Evolutionary conservation across 2,797 vertebrate genomes (phyloP), one percentile per base, ranked within the genome.

Genomic region (Centropyge bicolor): DNA sequence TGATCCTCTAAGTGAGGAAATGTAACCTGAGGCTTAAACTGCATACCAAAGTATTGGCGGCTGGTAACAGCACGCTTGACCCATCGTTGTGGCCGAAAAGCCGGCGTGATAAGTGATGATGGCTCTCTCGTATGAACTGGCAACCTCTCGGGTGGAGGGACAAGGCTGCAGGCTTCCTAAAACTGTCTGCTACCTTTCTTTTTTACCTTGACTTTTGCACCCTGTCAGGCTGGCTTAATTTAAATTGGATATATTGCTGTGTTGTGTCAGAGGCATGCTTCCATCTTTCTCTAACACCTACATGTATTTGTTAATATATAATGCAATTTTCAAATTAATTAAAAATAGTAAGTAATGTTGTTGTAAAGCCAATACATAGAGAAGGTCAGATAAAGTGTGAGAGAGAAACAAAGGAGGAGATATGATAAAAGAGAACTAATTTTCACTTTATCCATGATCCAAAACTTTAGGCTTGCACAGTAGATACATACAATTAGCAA

Each of bases 21-120:
- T 86, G 87, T 84, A 85, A 91, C 73, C 55, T 20, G 74, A 90
- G 69, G 74, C 71, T 80, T 69, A 60, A 76, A 70, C 41, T 22
- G 41, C 16, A 11, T 20, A 20, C 56, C 49, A 67, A 70, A 48
- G 27, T 63, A 16, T 46, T 67, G 48, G 16, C 4, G 48, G 59
- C 35, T 68, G 66, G 41, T 74, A 72, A 63, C 71, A 46, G 51
- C 63, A 65, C 17, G 20, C 68, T 74, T 88, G 73, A 91, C 82
- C 82, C 76, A 6, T 65, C 19, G 2, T 19, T 27, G 31, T 31
- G 46, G 70, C 63, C 38, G 27, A 80, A 86, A 87, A 79, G 78
- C 79, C 70, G 52, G 61, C 49, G 36, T 78, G 71, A 86, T 85
- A 81, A 76, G 70, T 86, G 80, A 70, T 82, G 63, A 88, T 45